Evolutionary conservation across 1,140 invertebrate genomes (phyloP), one percentile per base, ranked within the genome.

Genomic region (Drosophila biarmipes): DNA sequence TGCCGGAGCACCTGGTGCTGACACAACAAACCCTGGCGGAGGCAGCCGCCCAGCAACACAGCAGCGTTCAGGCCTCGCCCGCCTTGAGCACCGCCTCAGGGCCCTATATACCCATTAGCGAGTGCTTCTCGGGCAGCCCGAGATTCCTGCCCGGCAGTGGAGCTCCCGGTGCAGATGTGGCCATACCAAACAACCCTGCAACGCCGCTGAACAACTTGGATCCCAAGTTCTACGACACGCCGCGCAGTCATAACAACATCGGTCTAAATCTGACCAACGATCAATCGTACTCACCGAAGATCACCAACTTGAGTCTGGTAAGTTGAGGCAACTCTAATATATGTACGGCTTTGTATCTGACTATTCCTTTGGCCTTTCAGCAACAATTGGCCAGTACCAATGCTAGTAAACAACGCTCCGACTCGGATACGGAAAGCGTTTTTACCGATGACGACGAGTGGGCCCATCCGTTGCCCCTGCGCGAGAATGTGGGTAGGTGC

Each of bases 61-160:
- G 55, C 77, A 91, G 80, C 40, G 90, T 91, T 7, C 89, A 93
- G 91, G 94, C 94, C 64, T 95, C 94, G 12, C 94, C 94, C n/a
- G 94, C 94, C 3, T 92, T 93, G 14, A 94, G 94, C 69, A 94
- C 93, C 24, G 93, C 94, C 29, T 94, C 95, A 4, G 95, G 95
- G 5, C 96, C 96, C 0, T 97, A 97, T 80, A 97, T 97, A 92
- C 94, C 96, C 24, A 95, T 97, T 73, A 98, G 96, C 59, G 97
- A 98, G 92, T 98, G 98, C 92, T 96, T 97, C 69, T 97, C 97
- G 55, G 98, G 98, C 43, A 94, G 94, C 64, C 94, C 95, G 10
- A 85, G 85, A 27, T 78, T 91, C 15, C 56, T 91, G 49, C 55
- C 72, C 27, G 68, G 58, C 19, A 59, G 62, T 37, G 69, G 45